A percentile compares a stretch with the other conserved stretches of the same genome.
These are phyloP conservation scores for Calosoma granatense DNA, from an alignment of 1,140 invertebrate genomes.

Conservation along the genomic window DNA sequence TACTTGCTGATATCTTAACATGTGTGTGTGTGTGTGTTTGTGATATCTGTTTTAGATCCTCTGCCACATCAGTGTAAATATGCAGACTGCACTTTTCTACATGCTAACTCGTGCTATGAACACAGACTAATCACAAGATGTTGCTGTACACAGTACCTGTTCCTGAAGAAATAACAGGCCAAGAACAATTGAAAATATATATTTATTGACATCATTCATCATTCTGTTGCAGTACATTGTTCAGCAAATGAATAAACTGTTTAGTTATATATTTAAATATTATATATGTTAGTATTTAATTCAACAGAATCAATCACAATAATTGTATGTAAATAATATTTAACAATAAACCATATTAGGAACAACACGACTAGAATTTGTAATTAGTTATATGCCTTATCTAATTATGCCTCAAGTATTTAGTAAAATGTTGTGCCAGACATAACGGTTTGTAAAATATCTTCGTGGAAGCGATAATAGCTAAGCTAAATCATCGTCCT, in stretches of 20 bases:
- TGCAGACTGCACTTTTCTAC: slow-evolving; percentile 57
- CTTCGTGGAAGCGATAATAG: background rate
- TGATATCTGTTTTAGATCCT: slow-evolving; percentile 24
- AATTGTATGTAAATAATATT: background rate
- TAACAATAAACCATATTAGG: slow-evolving; percentile 1
- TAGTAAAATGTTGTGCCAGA: background rate
- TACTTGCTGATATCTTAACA: too few relatives aligned
- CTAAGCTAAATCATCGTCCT: background rate
- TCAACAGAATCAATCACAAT: background rate
- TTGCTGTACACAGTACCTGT: slow-evolving; percentile 50
- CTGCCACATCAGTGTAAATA: slow-evolving; percentile 50
- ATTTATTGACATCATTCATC: background rate
- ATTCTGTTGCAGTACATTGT: background rate
- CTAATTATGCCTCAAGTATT: background rate
- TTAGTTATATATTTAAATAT: background rate
- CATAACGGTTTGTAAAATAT: background rate
- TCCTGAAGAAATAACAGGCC: slow-evolving; percentile 20
- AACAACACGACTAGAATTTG: slow-evolving; percentile 1
- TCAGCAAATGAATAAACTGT: background rate
- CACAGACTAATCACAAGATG: slow-evolving; percentile 58
- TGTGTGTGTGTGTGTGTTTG: too few relatives aligned
- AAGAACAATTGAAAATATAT: slow-evolving; percentile 6
- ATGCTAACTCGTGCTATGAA: slow-evolving; percentile 62
- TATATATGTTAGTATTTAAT: background rate
- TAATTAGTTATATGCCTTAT: background rate